phyloP scores from a whole-genome alignment of 2,888 invertebrate species.

The Stegophylla sp. region DNA sequence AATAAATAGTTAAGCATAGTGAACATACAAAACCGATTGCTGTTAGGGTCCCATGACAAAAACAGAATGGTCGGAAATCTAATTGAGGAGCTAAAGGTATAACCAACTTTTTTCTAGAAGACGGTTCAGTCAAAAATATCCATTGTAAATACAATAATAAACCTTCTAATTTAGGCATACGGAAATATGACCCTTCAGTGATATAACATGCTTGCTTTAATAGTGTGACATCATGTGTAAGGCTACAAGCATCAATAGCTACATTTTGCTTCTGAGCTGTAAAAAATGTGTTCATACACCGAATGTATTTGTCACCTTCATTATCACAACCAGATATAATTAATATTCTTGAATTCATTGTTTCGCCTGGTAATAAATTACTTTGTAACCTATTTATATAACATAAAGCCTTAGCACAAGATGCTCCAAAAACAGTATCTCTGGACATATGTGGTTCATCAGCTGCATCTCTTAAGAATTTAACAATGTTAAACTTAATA shows the following conservation, averaged over 20 bases:
- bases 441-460: constrained; percentile 60
- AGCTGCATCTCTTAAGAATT: constrained; percentile 62
- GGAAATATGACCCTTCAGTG: constrained; percentile 89
- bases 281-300: constrained; percentile 98
- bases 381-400: constrained; percentile 73
- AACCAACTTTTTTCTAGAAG: constrained; percentile 80
- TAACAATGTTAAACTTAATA: constrained; percentile 75
- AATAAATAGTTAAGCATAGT: constrained; percentile 95
- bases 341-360: constrained; percentile 78
- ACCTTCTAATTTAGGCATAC: constrained; percentile 80
- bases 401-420: constrained; percentile 87
- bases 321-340: constrained; percentile 90
- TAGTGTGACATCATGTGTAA: constrained; percentile 87
- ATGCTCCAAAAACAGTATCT: constrained; percentile 71
- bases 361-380: constrained; percentile 65
- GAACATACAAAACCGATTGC: constrained; percentile 98
- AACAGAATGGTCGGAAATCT: constrained; percentile 96
- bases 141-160: constrained; percentile 87
- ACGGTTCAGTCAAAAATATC: constrained; percentile 90
- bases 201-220: constrained; percentile 97
- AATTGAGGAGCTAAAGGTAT: constrained; percentile 89
- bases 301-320: constrained; percentile 94
- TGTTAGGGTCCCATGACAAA: constrained; percentile 93
- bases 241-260: constrained; percentile 88
- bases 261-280: constrained; percentile 89